Percentiles rank a stretch among this genome's conserved stretches.
These are phyloP conservation scores for Perca flavescens DNA, from an alignment of 2,113 vertebrate genomes.

Conservation along the genomic window DNA sequence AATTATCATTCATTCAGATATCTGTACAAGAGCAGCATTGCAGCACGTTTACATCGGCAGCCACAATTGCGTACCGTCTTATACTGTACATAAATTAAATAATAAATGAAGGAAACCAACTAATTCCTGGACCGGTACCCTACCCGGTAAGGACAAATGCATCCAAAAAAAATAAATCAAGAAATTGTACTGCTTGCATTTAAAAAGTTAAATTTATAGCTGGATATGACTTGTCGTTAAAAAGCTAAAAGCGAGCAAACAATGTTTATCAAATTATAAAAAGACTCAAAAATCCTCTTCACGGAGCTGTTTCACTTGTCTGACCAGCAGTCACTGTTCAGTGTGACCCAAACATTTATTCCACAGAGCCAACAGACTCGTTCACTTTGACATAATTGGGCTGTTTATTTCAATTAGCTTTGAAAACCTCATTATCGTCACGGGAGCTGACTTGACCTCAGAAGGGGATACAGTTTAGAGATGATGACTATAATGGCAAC, in stretches of 20 bases:
- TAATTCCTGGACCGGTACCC: not conserved
- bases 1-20: not conserved
- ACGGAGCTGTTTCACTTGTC: not conserved
- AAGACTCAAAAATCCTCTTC: not conserved
- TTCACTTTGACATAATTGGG: slow-evolving; percentile 55
- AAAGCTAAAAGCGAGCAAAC: not conserved
- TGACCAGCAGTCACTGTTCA: not conserved
- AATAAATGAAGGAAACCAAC: not conserved
- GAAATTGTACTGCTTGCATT: not conserved
- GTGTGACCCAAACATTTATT: slow-evolving; percentile 21
- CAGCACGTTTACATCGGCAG: not conserved
- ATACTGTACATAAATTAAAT: not conserved
- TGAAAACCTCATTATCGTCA: slow-evolving; percentile 60
- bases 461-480: slow-evolving; percentile 46
- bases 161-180: not conserved
- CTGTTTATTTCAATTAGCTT: slow-evolving; percentile 73
- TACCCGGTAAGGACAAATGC: not conserved
- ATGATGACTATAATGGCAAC: slow-evolving; percentile 47
- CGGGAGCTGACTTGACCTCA: slow-evolving; percentile 37
- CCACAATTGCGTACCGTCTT: not conserved
- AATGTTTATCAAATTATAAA: not conserved
- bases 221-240: not conserved
- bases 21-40: not conserved
- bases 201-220: not conserved
- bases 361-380: slow-evolving; percentile 9